Conservation (phyloP, 2,797 vertebrate genomes). For the Petrocephalus sullivani region DNA sequence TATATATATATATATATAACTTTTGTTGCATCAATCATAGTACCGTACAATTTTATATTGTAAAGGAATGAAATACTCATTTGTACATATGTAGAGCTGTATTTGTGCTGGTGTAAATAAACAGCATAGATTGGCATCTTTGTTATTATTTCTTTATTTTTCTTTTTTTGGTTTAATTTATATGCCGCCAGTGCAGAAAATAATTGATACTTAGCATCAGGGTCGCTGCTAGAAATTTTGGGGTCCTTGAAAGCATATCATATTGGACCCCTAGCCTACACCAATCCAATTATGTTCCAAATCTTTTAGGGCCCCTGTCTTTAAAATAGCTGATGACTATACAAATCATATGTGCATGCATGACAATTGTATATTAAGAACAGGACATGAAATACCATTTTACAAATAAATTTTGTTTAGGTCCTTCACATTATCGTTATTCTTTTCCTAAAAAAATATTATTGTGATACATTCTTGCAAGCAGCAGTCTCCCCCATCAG, state of each 20-base stretch:
- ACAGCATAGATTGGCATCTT: not conserved
- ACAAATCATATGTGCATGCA: not conserved
- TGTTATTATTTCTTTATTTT: not conserved
- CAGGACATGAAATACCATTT: not conserved
- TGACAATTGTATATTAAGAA: not conserved
- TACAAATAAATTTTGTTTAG: not conserved
- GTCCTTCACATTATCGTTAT: not conserved
- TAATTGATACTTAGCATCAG: not conserved
- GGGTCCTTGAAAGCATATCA: too few species aligned
- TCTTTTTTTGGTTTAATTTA: not conserved
- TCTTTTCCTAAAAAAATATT: not conserved
- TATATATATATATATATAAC: not conserved
- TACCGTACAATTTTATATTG: not conserved
- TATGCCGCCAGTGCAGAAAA: not conserved
- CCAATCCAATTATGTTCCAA: too few species aligned
- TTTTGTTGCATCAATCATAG: not conserved
- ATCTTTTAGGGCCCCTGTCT: not conserved
- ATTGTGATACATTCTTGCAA: not conserved
- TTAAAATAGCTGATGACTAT: not conserved
- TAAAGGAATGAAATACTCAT: not conserved
- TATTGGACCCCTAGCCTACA: too few species aligned
- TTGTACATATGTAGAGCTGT: constrained; percentile 4
- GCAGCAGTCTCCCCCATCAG: not conserved
- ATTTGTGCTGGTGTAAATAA: constrained; percentile 6
- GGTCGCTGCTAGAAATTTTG: too few species aligned